Evolutionary conservation across 2,113 vertebrate genomes (phyloP).

Genomic region (Silurus asotus): DNA sequence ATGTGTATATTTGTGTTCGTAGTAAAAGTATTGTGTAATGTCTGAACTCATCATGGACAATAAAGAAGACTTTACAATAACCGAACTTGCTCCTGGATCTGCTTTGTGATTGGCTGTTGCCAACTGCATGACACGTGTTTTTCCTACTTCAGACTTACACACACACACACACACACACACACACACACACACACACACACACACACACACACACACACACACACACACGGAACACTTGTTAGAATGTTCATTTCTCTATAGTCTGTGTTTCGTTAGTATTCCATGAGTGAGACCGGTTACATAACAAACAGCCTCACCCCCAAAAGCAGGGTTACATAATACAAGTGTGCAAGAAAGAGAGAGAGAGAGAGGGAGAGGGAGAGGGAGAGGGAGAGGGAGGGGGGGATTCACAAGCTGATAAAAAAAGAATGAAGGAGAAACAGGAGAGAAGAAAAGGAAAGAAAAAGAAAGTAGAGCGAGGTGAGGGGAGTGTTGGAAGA

Average conservation of each 20-base stretch:
- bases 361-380: neutral
- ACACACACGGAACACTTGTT: neutral
- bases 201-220: constrained; percentile 1
- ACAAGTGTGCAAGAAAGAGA: constrained; percentile 48
- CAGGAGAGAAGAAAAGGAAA: neutral
- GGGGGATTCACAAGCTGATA: neutral
- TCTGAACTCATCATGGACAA: constrained; percentile 68
- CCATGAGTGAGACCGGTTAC: constrained; percentile 66
- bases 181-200: neutral
- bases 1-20: constrained; percentile 32
- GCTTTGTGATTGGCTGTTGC: constrained; percentile 11
- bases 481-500: neutral
- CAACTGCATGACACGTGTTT: neutral
- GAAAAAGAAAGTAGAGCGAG: neutral
- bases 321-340: constrained; percentile 69
- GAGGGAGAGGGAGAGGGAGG: neutral
- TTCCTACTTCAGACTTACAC: neutral
- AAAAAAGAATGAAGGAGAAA: neutral
- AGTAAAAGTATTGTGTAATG: constrained; percentile 56
- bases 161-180: neutral
- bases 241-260: constrained; percentile 4
- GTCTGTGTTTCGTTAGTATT: constrained; percentile 70
- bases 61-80: constrained; percentile 65
- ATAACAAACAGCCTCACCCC: constrained; percentile 71
- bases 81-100: constrained; percentile 52